phyloP scores from a whole-genome alignment of 2,797 vertebrate species.

The Gadopsis marmoratus region DNA sequence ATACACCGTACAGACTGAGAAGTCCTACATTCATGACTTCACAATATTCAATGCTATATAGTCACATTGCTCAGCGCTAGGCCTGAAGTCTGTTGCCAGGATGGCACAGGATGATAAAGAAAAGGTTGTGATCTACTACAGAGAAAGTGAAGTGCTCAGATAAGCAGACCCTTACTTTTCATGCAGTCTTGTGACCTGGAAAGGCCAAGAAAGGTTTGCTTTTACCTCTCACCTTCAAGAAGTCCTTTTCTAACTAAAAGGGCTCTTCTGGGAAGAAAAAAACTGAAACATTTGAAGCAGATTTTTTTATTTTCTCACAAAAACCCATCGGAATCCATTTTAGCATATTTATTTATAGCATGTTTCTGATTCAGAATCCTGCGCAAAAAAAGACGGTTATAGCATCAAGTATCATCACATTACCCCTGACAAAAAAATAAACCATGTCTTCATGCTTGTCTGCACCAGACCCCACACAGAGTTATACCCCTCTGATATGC shows the following conservation, averaged over 20 bases:
- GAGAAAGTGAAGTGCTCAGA: constrained; percentile 26
- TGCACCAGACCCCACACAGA: constrained; percentile 61
- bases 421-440: constrained; percentile 68
- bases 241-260: constrained; percentile 30
- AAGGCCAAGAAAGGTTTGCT: constrained; percentile 48
- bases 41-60: constrained; percentile 29
- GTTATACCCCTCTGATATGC: constrained; percentile 57
- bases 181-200: constrained; percentile 48
- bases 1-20: constrained; percentile 17
- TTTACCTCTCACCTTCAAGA: constrained; percentile 57
- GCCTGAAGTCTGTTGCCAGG: constrained; percentile 15
- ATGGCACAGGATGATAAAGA: constrained; percentile 49
- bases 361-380: constrained; percentile 70
- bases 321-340: constrained; percentile 65
- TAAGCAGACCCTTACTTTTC: constrained; percentile 35
- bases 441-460: constrained; percentile 74
- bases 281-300: constrained; percentile 44
- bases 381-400: constrained; percentile 53
- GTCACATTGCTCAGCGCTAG: constrained; percentile 54
- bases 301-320: constrained; percentile 12
- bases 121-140: constrained; percentile 48
- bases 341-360: constrained; percentile 77
- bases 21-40: constrained; percentile 42
- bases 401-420: constrained; percentile 69
- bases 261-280: constrained; percentile 40